phyloP scores from a whole-genome alignment of 2,113 vertebrate genomes.

The Porphyrio hochstetteri region DNA sequence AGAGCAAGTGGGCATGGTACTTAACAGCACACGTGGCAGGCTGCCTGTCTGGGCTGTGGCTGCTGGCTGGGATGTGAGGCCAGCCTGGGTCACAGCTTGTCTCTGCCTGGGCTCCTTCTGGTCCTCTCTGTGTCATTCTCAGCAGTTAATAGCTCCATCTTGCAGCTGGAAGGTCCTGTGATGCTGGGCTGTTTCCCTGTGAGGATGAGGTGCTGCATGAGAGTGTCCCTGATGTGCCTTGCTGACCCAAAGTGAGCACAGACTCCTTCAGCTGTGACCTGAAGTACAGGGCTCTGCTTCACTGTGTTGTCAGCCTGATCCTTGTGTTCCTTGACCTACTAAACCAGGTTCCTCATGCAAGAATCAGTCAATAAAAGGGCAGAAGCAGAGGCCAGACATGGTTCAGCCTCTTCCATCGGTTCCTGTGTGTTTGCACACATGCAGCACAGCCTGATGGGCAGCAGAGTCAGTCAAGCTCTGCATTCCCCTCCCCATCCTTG shows the following conservation, averaged over 20 bases:
- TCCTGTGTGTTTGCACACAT: background rate
- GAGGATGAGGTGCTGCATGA: background rate
- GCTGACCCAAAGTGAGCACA: background rate
- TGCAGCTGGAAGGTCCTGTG: fast-evolving
- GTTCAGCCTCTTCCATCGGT: background rate
- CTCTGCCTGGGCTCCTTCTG: background rate
- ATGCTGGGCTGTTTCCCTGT: background rate
- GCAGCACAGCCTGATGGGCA: background rate
- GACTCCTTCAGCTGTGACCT: background rate
- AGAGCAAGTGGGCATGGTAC: background rate
- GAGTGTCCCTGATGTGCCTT: background rate
- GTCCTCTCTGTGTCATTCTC: background rate
- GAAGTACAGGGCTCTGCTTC: background rate
- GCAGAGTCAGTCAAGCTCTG: background rate
- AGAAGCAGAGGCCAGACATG: background rate
- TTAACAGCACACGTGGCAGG: background rate
- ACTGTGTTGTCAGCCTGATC: background rate
- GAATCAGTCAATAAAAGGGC: background rate
- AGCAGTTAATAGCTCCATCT: fast-evolving
- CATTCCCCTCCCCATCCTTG: background rate
- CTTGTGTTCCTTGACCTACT: background rate
- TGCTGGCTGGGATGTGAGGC: background rate
- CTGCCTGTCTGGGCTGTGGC: background rate
- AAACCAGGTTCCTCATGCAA: fast-evolving
- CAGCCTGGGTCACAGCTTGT: background rate